phyloP scores from a whole-genome alignment of 1,140 invertebrate genomes.

The Drosophila parvula region DNA sequence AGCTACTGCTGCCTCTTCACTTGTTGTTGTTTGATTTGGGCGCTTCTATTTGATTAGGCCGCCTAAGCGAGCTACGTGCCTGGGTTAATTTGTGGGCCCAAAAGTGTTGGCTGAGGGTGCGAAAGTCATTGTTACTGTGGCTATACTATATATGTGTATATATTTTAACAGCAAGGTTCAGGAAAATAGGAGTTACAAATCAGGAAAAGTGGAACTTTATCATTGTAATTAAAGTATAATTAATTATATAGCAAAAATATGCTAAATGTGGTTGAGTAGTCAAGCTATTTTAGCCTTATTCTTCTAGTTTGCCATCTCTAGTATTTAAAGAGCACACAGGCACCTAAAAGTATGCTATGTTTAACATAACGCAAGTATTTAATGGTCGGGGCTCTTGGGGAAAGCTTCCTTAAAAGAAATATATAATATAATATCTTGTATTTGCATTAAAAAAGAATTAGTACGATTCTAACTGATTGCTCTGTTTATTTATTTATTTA shows the following conservation, averaged over 20 bases:
- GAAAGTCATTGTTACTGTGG: conserved; percentile 39
- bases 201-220: background rate
- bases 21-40: conserved; percentile 72
- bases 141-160: background rate
- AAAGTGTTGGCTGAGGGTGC: conserved; percentile 43
- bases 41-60: conserved; percentile 79
- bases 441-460: no score
- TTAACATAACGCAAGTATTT: background rate
- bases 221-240: background rate
- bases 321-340: background rate
- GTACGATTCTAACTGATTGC: background rate
- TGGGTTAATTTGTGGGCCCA: conserved; percentile 71
- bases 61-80: conserved; percentile 74
- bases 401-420: background rate
- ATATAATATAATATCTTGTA: no score
- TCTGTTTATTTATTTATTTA: background rate
- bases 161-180: background rate
- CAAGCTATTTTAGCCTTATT: background rate
- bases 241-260: background rate
- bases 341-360: background rate
- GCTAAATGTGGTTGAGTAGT: background rate
- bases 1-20: conserved; percentile 14
- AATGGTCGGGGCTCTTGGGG: background rate
- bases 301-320: background rate
- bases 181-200: background rate